These are phyloP conservation scores for Ramphastos sulfuratus DNA, from an alignment of 2,113 vertebrate species.

Conservation along the genomic window DNA sequence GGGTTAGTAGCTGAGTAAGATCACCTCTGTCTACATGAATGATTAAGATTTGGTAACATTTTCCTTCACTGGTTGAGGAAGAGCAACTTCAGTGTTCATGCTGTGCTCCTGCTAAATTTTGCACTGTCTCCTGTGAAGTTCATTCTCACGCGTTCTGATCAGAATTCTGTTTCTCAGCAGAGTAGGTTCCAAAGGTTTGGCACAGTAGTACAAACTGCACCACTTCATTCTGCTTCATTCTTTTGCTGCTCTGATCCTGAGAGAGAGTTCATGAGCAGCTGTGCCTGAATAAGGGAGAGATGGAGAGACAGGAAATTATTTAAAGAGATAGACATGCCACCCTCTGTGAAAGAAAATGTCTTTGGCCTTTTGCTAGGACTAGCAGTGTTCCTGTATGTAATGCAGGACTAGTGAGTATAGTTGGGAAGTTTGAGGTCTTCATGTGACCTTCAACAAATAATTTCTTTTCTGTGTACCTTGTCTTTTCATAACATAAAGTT, in stretches of 20 bases:
- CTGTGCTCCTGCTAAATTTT: not conserved
- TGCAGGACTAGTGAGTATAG: not conserved
- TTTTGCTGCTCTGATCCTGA: not conserved
- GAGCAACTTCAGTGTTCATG: not conserved
- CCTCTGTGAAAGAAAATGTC: not conserved
- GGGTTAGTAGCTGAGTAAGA: not conserved
- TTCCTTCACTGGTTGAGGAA: not conserved
- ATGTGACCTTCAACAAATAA: not conserved
- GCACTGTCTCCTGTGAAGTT: not conserved
- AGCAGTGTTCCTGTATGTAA: not conserved
- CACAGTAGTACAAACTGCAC: rapidly evolving
- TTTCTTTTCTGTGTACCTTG: not conserved
- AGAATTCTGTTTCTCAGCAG: not conserved
- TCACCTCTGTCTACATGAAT: not conserved
- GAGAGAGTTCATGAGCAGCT: not conserved
- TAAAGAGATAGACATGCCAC: not conserved
- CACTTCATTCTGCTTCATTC: not conserved
- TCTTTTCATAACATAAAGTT: not conserved
- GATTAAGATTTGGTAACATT: not conserved
- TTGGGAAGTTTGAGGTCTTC: not conserved
- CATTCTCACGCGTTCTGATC: not conserved
- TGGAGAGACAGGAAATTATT: not conserved
- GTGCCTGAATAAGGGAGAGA: not conserved
- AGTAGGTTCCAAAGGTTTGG: not conserved
- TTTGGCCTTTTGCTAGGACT: not conserved